phyloP scores from a whole-genome alignment of 2,888 invertebrate species.

The Gerris lacustris region DNA sequence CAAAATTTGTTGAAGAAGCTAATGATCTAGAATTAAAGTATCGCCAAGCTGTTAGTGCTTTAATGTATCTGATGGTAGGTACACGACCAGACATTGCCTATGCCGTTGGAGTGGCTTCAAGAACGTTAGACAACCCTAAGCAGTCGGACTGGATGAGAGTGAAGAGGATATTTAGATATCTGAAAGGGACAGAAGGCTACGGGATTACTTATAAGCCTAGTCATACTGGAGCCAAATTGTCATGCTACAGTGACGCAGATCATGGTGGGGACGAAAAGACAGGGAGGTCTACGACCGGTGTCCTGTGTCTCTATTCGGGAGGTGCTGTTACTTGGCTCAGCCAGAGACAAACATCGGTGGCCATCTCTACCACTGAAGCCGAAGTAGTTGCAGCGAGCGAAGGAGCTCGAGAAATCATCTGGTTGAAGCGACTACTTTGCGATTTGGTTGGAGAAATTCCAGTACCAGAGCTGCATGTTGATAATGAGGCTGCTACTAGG shows the following conservation, averaged over 20 bases:
- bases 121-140: conserved; percentile 16
- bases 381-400: conserved; percentile 31
- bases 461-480: neutral
- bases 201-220: conserved; percentile 18
- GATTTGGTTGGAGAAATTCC: conserved; percentile 9
- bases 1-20: conserved; percentile 9
- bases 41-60: conserved; percentile 18
- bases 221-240: conserved; percentile 15
- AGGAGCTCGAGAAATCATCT: conserved; percentile 29
- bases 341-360: conserved; percentile 14
- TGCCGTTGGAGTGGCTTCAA: conserved; percentile 22
- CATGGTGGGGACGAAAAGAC: conserved; percentile 26
- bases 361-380: conserved; percentile 26
- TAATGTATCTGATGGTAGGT: conserved; percentile 18
- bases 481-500: conserved; percentile 1
- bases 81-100: conserved; percentile 23
- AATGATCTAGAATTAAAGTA: conserved; percentile 12
- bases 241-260: conserved; percentile 29
- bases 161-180: conserved; percentile 21
- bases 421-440: conserved; percentile 28
- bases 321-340: conserved; percentile 15
- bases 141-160: conserved; percentile 15
- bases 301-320: conserved; percentile 14
- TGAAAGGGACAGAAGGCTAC: conserved; percentile 22
- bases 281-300: conserved; percentile 26